Base-by-base conservation (phyloP, 2,888 invertebrate genomes). In the Arge pagana region DNA sequence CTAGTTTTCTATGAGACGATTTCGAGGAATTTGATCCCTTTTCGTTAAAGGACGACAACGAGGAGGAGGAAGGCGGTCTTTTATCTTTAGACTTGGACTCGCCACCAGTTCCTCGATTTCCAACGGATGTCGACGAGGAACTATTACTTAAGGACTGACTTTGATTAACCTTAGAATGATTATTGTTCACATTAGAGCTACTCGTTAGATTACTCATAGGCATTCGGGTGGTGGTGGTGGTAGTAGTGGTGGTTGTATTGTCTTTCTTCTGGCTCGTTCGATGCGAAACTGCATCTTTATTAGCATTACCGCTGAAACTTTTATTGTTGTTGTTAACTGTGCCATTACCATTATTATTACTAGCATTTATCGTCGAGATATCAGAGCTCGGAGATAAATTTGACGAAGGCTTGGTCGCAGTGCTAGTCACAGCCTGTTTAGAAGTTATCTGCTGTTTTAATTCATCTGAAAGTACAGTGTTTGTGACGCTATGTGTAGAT, bases 181-280 rank as follows among this genome's bases (percentile, higher is more conserved):
- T 69, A 64, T 54, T 53, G 41, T 56, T 55, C 55, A 43, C 15
- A 33, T 56, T 57, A 50, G 50, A 42, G 52, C 42, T 57, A 48
- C 28, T 39, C 59, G 58, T 67, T 64, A 65, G 55, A 64, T 64
- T 70, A 66, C 63, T 63, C n/a, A n/a, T n/a, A n/a, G n/a, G n/a
- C n/a, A n/a, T n/a, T n/a, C n/a, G n/a, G n/a, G n/a, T n/a, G n/a
- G n/a, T n/a, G n/a, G n/a, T n/a, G 64, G 65, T 70, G 70, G 63
- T 72, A 72, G 66, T 71, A 70, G 64, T 69, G 68, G 71, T 70
- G 67, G 68, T 64, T 66, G 71, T 65, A 64, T 68, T 63, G 61
- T 75, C 74, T 74, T 74, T 74, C 67, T 74, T 75, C 71, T 74
- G 74, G 63, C 66, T 72, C 64, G 70, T 62, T 59, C 73, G 73